Base-by-base conservation (phyloP, 1,140 invertebrate genomes). In the Vollenhovia emeryi region DNA sequence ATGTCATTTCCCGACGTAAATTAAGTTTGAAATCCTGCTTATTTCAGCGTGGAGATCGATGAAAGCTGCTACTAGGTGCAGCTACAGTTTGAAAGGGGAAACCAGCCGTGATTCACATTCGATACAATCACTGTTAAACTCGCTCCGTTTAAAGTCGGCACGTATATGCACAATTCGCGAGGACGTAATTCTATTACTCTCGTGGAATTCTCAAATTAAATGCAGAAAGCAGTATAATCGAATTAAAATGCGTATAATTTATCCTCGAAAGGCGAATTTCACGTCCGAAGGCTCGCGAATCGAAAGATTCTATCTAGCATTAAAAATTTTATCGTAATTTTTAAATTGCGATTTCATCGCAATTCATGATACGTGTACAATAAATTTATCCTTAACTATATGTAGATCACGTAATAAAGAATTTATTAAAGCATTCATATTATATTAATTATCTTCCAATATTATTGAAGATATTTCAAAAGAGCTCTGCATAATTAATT, bases 1-100 rank as follows among this genome's bases (percentile, higher is more conserved):
- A 84, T 66, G 86, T 89, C 86, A 86, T 89, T 89, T 88, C 85
- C 87, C 85, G 71, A 84, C 45, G 79, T 86, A 88, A 88, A 88
- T 88, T 88, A 88, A 88, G 85, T 86, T 86, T 84, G 80, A 86
- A 86, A 84, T 86, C 80, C 69, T 75, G 80, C 80, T 86, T 86
- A 86, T 86, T 86, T 86, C 80, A 57, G 48, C 69, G 80, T 76
- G 7, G 21, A 76, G 69, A 86, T 86, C 85, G 85, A 86, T 84
- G 50, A 64, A 60, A 66, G 64, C 80, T 66, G 50, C 84, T 68
- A 43, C 84, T 52, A n/a, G 73, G 71, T 21, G 57, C 24, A 85
- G 76, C 73, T 85, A 85, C 48, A 66, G 43, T 85, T 85, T 85
- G 83, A 85, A 85, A 78, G 60, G 40, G 73, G 83, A 78, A 76